phyloP scores from a whole-genome alignment of 2,113 vertebrate species.

The Silurus glanis region DNA sequence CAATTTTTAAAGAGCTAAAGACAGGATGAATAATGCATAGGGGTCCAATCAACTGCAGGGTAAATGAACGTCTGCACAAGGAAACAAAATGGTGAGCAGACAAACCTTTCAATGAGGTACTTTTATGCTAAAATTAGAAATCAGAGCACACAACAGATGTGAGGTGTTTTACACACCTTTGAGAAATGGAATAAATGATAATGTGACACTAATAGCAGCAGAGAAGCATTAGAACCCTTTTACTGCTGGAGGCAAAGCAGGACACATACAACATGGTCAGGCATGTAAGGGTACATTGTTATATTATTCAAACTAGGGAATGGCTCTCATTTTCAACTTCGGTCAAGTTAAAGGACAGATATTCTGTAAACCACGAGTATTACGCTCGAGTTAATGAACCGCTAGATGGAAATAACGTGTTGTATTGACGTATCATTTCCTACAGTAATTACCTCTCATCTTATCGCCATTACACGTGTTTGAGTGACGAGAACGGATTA shows the following conservation, averaged over 20 bases:
- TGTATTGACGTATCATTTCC: not conserved
- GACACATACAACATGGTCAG: not conserved
- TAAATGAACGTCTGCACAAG: constrained; percentile 22
- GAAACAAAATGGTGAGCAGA: constrained; percentile 25
- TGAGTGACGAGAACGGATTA: too few species aligned
- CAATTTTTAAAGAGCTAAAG: constrained; percentile 41
- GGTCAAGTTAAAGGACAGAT: too few species aligned
- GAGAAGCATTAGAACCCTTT: not conserved
- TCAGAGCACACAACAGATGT: not conserved
- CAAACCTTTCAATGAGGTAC: constrained; percentile 21
- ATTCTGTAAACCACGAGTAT: too few species aligned
- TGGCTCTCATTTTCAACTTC: too few species aligned
- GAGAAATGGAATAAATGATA: not conserved
- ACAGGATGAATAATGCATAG: constrained; percentile 50
- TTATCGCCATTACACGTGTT: not conserved
- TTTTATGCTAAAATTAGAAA: constrained; percentile 4
- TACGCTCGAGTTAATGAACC: not conserved
- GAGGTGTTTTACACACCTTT: not conserved
- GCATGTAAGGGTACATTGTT: not conserved
- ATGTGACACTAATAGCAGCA: not conserved
- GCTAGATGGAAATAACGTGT: not conserved
- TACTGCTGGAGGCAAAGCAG: not conserved
- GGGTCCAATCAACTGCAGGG: not conserved
- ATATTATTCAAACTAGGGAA: not conserved
- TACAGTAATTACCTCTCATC: not conserved